Evolutionary conservation across 2,113 vertebrate genomes (phyloP), one percentile per base, ranked within the genome.

Genomic region (Scopus umbretta): DNA sequence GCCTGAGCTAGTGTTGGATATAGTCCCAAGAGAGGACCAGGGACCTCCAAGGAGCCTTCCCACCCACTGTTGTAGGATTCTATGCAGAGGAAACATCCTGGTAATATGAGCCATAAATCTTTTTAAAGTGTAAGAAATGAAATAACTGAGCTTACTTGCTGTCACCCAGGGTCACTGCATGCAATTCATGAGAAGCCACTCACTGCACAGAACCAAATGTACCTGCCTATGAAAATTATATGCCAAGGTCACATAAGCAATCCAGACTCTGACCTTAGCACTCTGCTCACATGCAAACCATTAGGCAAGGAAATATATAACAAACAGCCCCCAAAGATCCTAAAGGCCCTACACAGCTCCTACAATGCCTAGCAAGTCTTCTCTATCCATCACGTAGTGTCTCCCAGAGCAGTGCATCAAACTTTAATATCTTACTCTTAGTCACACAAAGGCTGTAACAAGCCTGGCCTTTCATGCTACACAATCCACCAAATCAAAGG

Each of bases 391-490:
- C 90, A 55, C 55, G 2, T 80, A 80, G 93, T 11, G 11, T 80
- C 92, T 97, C 92, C 89, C 83, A 56, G 92, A 85, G 89, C 38
- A 15, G 83, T 56, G 92, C 95, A 94, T 88, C 95, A 88, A 95
- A 90, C 91, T 94, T 95, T 86, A 92, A 94, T 71, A 22, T 92
- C 95, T 62, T 65, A 22, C 89, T 88, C 88, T 84, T 80, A 29
- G 86, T 52, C 80, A 23, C 93, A 92, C 83, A 49, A 40, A 87
- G 92, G 93, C 95, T 91, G 94, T 36, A 73, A 47, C 23, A 83
- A 86, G 94, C 80, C 80, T 50, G 94, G 88, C 93, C 90, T 86
- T 76, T 92, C 86, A 29, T 92, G 91, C 88, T 86, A 75, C 82
- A 85, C 91, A 81, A 67, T 71, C 86, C 76, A 75, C 50, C 47